phyloP scores from a whole-genome alignment of 2,888 invertebrate genomes.

The Dynastes tityus region DNA sequence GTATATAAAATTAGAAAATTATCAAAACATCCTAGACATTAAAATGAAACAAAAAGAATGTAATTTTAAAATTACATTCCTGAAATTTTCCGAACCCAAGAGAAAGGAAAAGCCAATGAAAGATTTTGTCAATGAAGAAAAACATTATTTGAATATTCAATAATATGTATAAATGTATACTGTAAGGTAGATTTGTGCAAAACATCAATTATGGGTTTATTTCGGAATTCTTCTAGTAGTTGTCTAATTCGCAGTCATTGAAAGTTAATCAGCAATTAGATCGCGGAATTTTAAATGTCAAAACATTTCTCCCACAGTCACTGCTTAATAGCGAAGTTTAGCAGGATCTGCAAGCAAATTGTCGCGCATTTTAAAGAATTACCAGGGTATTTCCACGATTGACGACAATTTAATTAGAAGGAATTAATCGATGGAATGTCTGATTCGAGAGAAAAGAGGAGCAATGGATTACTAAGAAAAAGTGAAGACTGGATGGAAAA shows the following conservation, averaged over 20 bases:
- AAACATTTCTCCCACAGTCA: conserved; percentile 2
- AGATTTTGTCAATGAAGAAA: no score
- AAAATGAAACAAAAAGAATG: no score
- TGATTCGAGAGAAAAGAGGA: conserved; percentile 1
- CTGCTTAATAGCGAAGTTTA: neutral
- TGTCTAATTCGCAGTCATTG: neutral
- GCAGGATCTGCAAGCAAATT: neutral
- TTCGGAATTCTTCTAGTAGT: no score
- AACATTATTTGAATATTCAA: no score
- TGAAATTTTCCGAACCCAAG: no score
- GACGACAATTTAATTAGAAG: conserved; percentile 22
- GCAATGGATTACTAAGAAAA: neutral
- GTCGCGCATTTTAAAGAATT: conserved; percentile 26
- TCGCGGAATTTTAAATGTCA: conserved; percentile 29
- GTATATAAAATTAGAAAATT: no score
- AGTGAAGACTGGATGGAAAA: neutral
- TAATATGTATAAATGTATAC: no score
- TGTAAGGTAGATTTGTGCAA: no score
- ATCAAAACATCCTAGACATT: no score
- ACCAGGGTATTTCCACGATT: conserved; percentile 16
- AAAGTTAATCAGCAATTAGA: conserved; percentile 8
- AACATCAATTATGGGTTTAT: no score
- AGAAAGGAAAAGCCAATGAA: no score
- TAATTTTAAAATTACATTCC: no score
- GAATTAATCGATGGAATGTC: conserved; percentile 1